These are phyloP conservation scores for Cydia pomonella DNA, from an alignment of 1,140 invertebrate species.

Conservation along the genomic window DNA sequence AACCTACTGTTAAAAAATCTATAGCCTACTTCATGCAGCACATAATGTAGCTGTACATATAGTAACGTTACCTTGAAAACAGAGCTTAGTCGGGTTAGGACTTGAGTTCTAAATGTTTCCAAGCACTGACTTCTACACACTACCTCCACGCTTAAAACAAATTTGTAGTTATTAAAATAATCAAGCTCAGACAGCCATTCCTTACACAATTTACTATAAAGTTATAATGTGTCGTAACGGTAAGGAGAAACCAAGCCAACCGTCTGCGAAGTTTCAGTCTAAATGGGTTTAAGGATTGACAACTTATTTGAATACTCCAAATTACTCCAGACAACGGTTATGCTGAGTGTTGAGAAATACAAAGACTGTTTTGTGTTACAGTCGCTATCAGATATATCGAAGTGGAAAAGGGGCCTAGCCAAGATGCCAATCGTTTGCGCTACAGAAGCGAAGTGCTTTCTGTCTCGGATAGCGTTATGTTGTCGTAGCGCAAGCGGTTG, in stretches of 20 bases:
- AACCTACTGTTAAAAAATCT: too few species aligned
- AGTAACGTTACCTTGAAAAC: neutral
- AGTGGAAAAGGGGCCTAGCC: too few species aligned
- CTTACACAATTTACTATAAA: neutral
- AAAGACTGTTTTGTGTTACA: too few species aligned
- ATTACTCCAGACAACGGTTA: neutral
- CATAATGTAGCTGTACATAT: too few species aligned
- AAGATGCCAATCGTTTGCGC: too few species aligned
- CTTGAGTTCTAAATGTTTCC: too few species aligned
- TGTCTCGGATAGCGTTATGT: too few species aligned
- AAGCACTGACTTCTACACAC: too few species aligned
- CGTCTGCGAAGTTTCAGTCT: conserved; percentile 15
- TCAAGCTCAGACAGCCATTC: conserved; percentile 11
- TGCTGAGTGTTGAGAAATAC: neutral
- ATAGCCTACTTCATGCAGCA: too few species aligned
- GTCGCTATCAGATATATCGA: too few species aligned
- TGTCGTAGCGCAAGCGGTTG: too few species aligned
- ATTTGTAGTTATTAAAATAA: neutral
- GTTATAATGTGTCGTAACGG: conserved; percentile 15
- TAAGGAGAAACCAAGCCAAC: neutral
- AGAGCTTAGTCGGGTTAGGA: neutral
- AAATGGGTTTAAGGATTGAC: conserved; percentile 16
- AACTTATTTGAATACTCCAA: conserved; percentile 28
- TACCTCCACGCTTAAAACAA: neutral
- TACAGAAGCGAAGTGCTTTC: too few species aligned